Evolutionary conservation across 2,797 vertebrate genomes (phyloP).

Genomic region (Halcyon chelicuti): DNA sequence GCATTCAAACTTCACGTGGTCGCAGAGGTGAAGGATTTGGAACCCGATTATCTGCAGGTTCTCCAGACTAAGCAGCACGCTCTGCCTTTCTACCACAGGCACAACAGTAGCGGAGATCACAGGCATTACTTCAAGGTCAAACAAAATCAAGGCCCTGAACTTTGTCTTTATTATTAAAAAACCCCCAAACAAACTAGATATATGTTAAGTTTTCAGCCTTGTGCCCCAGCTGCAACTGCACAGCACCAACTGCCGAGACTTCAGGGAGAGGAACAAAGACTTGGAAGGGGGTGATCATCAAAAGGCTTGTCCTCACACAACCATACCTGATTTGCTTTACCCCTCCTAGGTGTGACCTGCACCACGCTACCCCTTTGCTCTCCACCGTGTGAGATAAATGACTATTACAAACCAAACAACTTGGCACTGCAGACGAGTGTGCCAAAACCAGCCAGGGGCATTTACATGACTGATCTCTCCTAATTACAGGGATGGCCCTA

Average conservation of each 20-base stretch:
- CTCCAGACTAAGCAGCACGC: not conserved
- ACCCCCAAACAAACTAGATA: too few species aligned
- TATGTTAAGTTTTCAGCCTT: not conserved
- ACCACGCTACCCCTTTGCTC: not conserved
- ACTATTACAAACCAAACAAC: not conserved
- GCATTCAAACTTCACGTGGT: not conserved
- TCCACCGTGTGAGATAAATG: not conserved
- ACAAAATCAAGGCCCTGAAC: not conserved
- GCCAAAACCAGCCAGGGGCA: not conserved
- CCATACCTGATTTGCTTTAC: not conserved
- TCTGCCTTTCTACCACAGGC: not conserved
- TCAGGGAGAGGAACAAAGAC: not conserved
- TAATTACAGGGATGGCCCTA: not conserved
- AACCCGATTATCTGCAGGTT: not conserved
- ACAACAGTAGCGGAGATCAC: not conserved
- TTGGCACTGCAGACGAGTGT: not conserved
- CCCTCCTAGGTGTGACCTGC: not conserved
- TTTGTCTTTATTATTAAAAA: not conserved
- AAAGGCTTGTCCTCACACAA: not conserved
- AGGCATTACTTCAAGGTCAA: not conserved
- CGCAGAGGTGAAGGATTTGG: not conserved
- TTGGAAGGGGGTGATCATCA: not conserved
- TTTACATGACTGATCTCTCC: not conserved
- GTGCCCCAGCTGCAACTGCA: not conserved
- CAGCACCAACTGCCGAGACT: not conserved